Conservation (phyloP, 2,113 vertebrate species). For the Corythornis vintsioides region DNA sequence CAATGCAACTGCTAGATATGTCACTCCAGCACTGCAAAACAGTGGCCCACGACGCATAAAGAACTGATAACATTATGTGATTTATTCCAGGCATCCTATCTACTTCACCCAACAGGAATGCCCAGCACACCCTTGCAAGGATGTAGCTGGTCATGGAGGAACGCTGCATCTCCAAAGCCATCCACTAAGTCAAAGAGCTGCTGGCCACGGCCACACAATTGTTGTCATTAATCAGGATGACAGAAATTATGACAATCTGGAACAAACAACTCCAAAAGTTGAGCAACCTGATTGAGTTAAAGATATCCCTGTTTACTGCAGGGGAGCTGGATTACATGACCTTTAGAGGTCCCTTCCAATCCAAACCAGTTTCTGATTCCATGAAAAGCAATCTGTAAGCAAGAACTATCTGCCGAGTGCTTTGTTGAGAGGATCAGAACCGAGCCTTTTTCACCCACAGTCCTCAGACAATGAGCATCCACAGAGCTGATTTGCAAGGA, state of each 20-base stretch:
- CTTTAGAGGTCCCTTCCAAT: neutral
- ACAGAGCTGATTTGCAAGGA: neutral
- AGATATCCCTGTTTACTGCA: neutral
- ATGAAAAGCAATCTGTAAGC: neutral
- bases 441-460: neutral
- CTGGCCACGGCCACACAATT: rapidly evolving
- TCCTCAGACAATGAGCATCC: neutral
- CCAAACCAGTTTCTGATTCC: neutral
- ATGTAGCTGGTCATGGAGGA: neutral
- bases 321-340: neutral
- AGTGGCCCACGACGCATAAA: neutral
- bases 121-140: neutral
- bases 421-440: neutral
- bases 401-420: neutral
- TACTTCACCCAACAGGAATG: neutral
- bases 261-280: neutral
- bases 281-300: neutral
- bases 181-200: neutral
- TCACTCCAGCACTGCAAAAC: neutral
- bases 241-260: neutral
- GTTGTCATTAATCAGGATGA: neutral
- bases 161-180: neutral
- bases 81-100: neutral
- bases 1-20: neutral
- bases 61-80: rapidly evolving